A percentile compares a stretch with the other conserved stretches of the same genome.
Conservation (phyloP, 2,888 invertebrate genomes). For the Chorisops tibialis region DNA sequence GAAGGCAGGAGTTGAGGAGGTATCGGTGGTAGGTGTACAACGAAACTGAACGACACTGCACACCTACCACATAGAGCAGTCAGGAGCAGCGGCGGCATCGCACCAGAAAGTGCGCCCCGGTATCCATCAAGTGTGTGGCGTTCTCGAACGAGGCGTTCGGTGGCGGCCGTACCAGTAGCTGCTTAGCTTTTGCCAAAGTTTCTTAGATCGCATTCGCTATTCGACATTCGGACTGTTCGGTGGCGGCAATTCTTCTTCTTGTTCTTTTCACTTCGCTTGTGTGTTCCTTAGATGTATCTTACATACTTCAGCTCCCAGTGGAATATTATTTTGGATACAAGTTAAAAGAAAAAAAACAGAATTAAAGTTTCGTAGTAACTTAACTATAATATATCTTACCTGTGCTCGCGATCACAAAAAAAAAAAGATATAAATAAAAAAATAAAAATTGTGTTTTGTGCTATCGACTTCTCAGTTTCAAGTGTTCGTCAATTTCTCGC, state of each 20-base stretch:
- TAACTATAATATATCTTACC: background rate
- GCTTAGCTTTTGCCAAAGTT: constrained; percentile 27
- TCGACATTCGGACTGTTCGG: constrained; percentile 28
- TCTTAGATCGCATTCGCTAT: constrained; percentile 27
- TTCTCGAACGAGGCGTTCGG: constrained; percentile 11
- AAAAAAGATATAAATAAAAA: too few relatives aligned
- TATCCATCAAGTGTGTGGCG: too few relatives aligned
- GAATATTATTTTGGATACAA: background rate
- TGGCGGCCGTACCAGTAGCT: constrained; percentile 22
- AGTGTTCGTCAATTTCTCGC: too few relatives aligned
- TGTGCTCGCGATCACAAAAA: too few relatives aligned
- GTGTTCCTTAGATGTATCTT: background rate
- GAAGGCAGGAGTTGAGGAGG: too few relatives aligned
- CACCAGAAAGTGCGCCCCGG: too few relatives aligned
- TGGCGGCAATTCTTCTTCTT: background rate
- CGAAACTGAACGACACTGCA: background rate
- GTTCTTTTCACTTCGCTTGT: background rate
- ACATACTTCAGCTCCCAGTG: background rate
- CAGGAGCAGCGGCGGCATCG: background rate
- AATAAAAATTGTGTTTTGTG: too few relatives aligned
- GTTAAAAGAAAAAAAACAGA: background rate
- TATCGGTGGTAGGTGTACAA: too few relatives aligned
- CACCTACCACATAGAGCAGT: background rate
- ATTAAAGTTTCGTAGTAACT: background rate
- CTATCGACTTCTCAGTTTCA: too few relatives aligned